These are phyloP conservation scores for Pelochelys cantorii DNA, from an alignment of 2,797 vertebrate genomes.

Conservation along the genomic window DNA sequence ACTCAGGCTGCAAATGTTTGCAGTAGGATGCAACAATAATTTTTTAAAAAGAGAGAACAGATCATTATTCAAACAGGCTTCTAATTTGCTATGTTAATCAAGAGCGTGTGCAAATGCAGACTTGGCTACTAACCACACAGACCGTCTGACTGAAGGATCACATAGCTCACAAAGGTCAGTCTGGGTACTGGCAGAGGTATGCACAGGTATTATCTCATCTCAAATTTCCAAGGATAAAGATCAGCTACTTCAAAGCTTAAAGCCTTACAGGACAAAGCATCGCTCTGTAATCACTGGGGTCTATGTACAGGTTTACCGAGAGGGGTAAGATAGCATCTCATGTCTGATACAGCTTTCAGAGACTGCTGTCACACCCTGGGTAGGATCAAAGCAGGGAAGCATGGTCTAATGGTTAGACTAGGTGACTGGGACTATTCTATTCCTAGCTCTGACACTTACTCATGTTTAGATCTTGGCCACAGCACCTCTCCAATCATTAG, in stretches of 20 bases:
- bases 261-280: not conserved
- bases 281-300: not conserved
- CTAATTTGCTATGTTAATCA: slow-evolving; percentile 2
- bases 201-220: slow-evolving; percentile 32
- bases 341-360: not conserved
- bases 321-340: not conserved
- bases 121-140: not conserved
- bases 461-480: not conserved
- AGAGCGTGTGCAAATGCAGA: not conserved
- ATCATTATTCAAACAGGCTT: not conserved
- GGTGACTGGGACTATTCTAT: not conserved
- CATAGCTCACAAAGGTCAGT: not conserved
- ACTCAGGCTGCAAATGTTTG: slow-evolving; percentile 45
- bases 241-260: slow-evolving; percentile 27
- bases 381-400: not conserved
- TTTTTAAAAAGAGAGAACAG: not conserved
- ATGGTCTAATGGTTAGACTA: too few relatives aligned
- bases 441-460: not conserved
- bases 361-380: not conserved
- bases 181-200: slow-evolving; percentile 55
- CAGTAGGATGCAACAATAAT: not conserved
- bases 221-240: not conserved
- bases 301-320: not conserved
- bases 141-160: slow-evolving; percentile 8
- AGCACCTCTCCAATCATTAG: not conserved